Conservation (phyloP, 2,888 invertebrate genomes). For the Emesis russula region DNA sequence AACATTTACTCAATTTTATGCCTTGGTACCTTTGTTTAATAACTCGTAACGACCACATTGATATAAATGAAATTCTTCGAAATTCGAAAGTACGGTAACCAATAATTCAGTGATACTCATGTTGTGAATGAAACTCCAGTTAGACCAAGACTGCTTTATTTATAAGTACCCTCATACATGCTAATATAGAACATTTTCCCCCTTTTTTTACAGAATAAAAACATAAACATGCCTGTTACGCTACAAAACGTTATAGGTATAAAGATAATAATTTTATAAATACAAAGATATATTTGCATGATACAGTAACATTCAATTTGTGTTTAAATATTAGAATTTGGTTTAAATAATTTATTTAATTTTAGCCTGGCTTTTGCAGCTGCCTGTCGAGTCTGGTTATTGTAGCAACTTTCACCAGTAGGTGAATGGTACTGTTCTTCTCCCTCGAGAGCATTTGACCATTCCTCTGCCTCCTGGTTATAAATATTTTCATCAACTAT, state of each 20-base stretch:
- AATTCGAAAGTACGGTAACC: too few species aligned
- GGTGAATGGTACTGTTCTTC: neutral
- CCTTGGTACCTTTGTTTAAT: too few species aligned
- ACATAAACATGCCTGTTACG: neutral
- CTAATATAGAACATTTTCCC: neutral
- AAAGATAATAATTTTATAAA: too few species aligned
- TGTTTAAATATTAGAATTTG: too few species aligned
- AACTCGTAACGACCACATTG: too few species aligned
- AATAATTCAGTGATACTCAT: too few species aligned
- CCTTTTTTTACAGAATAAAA: neutral
- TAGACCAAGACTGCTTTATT: neutral
- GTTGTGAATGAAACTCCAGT: too few species aligned
- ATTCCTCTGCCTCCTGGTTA: neutral
- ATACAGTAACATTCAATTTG: too few species aligned
- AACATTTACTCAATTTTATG: too few species aligned
- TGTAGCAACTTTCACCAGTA: neutral
- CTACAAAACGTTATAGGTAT: too few species aligned
- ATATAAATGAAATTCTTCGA: too few species aligned
- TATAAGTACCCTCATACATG: neutral
- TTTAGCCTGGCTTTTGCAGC: neutral
- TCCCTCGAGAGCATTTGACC: neutral
- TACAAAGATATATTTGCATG: too few species aligned
- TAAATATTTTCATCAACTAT: neutral
- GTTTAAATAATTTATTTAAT: neutral
- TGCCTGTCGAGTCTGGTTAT: neutral